phyloP scores from a whole-genome alignment of 2,797 vertebrate species.

The Thamnophis elegans region DNA sequence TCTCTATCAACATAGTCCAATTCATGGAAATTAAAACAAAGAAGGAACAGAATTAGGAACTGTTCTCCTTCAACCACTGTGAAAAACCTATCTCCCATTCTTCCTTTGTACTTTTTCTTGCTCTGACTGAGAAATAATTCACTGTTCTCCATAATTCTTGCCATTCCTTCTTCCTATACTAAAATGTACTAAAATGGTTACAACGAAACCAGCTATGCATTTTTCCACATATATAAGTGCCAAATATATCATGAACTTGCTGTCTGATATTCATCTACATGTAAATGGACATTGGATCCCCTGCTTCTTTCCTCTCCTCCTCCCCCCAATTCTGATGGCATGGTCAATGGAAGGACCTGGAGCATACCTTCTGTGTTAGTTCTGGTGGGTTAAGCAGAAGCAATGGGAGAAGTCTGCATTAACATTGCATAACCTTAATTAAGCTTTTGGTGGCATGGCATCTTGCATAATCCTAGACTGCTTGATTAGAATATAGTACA shows the following conservation, averaged over 20 bases:
- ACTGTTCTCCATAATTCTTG: background rate
- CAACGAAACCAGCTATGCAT: background rate
- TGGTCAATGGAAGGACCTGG: background rate
- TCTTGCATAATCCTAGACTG: background rate
- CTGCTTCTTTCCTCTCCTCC: too few relatives aligned
- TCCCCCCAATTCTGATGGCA: background rate
- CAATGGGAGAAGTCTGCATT: background rate
- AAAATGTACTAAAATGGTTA: background rate
- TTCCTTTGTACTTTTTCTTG: background rate
- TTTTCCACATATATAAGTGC: background rate
- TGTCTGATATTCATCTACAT: background rate
- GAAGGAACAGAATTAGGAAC: background rate
- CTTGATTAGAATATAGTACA: background rate
- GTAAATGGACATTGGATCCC: background rate
- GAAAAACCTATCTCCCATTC: background rate
- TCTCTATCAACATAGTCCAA: background rate
- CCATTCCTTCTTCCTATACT: background rate
- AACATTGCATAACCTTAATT: background rate
- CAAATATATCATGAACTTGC: background rate
- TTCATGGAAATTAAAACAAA: background rate
- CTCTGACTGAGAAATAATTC: background rate
- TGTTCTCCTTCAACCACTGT: background rate
- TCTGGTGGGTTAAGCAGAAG: background rate
- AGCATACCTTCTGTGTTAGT: background rate
- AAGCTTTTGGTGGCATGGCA: background rate